phyloP scores from a whole-genome alignment of 2,797 vertebrate genomes.

The Chiroxiphia lanceolata region DNA sequence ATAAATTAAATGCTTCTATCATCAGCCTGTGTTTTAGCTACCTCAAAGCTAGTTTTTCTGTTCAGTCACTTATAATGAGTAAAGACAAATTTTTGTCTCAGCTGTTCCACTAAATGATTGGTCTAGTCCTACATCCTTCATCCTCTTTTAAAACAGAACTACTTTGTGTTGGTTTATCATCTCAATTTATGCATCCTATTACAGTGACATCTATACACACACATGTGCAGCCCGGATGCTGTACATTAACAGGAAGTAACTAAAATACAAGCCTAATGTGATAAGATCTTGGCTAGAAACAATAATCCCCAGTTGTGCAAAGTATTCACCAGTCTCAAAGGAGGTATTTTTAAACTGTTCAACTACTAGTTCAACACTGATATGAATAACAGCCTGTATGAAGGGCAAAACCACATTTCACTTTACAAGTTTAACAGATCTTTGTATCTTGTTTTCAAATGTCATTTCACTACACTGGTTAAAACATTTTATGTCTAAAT shows the following conservation, averaged over 20 bases:
- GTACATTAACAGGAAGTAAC: background rate
- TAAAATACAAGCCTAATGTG: background rate
- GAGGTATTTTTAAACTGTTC: constrained; percentile 7
- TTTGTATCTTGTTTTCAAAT: background rate
- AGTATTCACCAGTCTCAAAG: constrained; percentile 24
- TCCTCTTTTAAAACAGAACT: constrained; percentile 5
- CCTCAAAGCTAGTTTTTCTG: background rate
- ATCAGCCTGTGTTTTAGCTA: background rate
- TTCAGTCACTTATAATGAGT: background rate
- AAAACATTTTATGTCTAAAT: background rate
- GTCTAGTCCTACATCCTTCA: background rate
- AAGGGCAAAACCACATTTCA: background rate
- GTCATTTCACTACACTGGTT: background rate
- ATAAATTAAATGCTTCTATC: background rate
- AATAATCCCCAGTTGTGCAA: background rate
- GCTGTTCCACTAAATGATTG: background rate
- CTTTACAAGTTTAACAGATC: background rate
- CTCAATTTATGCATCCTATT: background rate
- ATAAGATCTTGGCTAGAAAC: constrained; percentile 10
- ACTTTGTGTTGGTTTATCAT: background rate
- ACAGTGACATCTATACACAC: background rate
- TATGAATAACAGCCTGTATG: background rate
- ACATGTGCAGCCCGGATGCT: background rate
- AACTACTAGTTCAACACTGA: background rate
- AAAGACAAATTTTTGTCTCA: background rate